Base-by-base conservation (phyloP, 1,140 invertebrate species). In the Spodoptera litura region DNA sequence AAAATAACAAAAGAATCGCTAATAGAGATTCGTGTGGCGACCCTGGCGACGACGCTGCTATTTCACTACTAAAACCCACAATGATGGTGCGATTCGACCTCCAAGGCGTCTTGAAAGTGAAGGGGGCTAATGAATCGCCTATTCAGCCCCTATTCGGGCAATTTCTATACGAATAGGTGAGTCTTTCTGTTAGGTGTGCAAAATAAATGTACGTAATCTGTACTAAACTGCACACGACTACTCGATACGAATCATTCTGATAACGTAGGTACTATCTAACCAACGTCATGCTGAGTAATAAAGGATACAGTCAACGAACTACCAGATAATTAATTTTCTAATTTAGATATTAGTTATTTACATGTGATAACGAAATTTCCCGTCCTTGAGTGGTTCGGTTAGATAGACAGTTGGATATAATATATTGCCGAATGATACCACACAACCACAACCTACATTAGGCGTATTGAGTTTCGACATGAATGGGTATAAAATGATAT, bases 11-110 rank as follows among this genome's bases (percentile, higher is more conserved):
- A 74, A 31, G 72, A 44, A 27, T 52, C 72, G 56, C 38, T 74
- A 74, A 74, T 61, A 74, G 72, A 49, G 72, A 61, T 74, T 74
- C 13, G 58, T 35, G 20, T 25, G 56, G 31, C 58, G 72, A 59
- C 72, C 72, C 62, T 66, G 62, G 62, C 38, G 62, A 61, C 72
- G 72, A 31, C 58, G 44, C 53, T 70, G 52, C 51, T 53, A 66
- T 66, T 66, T 38, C 62, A 66, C 66, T 55, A 61, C 49, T 72
- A 56, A 72, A 56, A 72, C 55, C 70, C n/a, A 74, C 56, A 61
- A 51, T 74, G 72, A 61, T 74, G 15, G 38, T 27, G 25, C 53
- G 58, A 31, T 51, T 25, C 56, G 25, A 74, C 56, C 72, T 62
- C 38, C 58, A 25, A 27, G 4, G 10, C 13, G 35, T 44, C 62